Percentiles rank a stretch among this genome's conserved stretches.
phyloP scores from a whole-genome alignment of 2,113 vertebrate genomes.

The Mellivora capensis region DNA sequence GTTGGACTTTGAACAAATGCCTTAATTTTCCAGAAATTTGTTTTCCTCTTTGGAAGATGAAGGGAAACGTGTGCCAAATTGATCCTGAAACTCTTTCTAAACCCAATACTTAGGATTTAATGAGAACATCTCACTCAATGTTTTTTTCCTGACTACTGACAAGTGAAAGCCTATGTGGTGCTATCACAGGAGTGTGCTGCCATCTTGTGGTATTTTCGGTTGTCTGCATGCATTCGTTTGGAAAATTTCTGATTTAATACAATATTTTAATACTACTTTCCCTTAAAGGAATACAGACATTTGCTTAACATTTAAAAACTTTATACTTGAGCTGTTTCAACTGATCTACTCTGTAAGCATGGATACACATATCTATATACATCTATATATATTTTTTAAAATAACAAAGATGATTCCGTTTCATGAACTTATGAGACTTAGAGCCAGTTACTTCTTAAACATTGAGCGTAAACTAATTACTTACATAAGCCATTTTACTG shows the following conservation, averaged over 20 bases:
- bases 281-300: background rate
- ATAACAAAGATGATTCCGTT: background rate
- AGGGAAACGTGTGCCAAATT: background rate
- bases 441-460: background rate
- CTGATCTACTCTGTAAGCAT: background rate
- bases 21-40: background rate
- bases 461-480: background rate
- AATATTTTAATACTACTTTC: background rate
- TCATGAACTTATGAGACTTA: background rate
- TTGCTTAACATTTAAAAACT: background rate
- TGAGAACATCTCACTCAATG: background rate
- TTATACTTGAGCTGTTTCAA: background rate
- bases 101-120: background rate
- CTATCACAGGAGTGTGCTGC: background rate
- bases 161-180: fast-evolving
- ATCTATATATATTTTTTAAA: background rate
- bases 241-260: background rate
- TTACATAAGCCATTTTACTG: background rate
- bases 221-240: background rate
- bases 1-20: background rate
- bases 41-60: background rate
- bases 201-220: background rate
- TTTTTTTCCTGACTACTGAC: background rate
- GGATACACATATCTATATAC: background rate
- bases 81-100: background rate